Conservation (phyloP, 2,888 invertebrate species). For the Chrysodeixis includens region DNA sequence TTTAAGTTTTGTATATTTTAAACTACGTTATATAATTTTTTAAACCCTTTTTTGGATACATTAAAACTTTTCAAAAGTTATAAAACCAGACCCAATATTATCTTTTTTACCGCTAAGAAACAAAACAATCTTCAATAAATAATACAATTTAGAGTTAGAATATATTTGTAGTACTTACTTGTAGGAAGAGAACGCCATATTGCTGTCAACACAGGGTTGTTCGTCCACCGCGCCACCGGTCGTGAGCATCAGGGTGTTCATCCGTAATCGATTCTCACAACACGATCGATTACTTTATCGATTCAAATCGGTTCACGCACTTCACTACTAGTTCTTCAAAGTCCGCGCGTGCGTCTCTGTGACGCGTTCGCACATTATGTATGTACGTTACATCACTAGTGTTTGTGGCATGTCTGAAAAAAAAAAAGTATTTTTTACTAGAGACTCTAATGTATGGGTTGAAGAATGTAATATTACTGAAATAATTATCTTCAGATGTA, state of each 20-base stretch:
- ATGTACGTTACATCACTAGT: slow-evolving; percentile 78
- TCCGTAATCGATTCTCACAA: slow-evolving; percentile 68
- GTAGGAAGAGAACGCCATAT: slow-evolving; percentile 86
- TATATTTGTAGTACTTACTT: slow-evolving; percentile 76
- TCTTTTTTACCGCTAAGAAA: background rate
- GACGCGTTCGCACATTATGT: slow-evolving; percentile 74
- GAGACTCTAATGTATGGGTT: background rate
- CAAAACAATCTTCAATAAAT: slow-evolving; percentile 18
- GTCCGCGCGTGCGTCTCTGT: slow-evolving; percentile 72
- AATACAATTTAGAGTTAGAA: slow-evolving; percentile 39
- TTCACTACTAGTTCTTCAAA: slow-evolving; percentile 72
- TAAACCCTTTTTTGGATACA: background rate
- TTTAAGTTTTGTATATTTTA: slow-evolving; percentile 7
- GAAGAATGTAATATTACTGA: too few species aligned
- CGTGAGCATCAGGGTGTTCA: slow-evolving; percentile 88
- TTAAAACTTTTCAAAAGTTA: background rate
- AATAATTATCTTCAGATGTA: too few species aligned
- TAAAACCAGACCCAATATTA: background rate
- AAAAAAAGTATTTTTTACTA: slow-evolving; percentile 43
- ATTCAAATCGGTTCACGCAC: slow-evolving; percentile 65
- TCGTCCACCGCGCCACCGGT: slow-evolving; percentile 82
- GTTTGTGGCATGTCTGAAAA: slow-evolving; percentile 72
- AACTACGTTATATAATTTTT: too few species aligned
- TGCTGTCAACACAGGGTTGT: slow-evolving; percentile 82
- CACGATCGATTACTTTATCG: slow-evolving; percentile 55